phyloP scores from a whole-genome alignment of 2,113 vertebrate genomes.

The Cinclus mexicanus region DNA sequence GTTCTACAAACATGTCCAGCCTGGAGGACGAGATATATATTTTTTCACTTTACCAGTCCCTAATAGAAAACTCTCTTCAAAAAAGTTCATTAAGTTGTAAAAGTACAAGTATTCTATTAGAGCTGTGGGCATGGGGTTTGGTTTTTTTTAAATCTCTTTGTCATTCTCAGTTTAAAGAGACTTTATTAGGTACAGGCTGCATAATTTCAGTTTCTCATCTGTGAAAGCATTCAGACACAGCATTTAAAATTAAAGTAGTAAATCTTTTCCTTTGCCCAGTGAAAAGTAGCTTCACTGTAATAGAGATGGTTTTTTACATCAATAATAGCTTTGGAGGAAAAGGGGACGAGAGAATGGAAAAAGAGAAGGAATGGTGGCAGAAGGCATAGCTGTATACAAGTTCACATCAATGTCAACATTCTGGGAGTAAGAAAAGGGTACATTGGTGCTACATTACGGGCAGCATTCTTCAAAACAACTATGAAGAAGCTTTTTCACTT shows the following conservation, averaged over 20 bases:
- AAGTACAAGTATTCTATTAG: not conserved
- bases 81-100: not conserved
- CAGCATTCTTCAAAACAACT: not conserved
- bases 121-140: not conserved
- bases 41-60: not conserved
- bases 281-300: not conserved
- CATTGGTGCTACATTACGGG: not conserved
- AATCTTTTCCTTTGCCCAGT: not conserved
- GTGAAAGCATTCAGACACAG: not conserved
- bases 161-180: not conserved
- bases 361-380: not conserved
- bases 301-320: not conserved
- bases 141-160: not conserved
- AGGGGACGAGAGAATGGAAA: not conserved
- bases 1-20: not conserved
- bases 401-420: not conserved
- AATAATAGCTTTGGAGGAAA: not conserved
- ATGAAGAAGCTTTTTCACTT: not conserved
- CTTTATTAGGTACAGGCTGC: not conserved
- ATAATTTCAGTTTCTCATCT: not conserved
- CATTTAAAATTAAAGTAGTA: not conserved
- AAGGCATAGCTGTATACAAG: not conserved
- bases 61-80: not conserved
- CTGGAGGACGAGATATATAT: not conserved
- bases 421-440: not conserved